Percentiles rank a stretch among this genome's conserved stretches.
These are phyloP conservation scores for Aphaenogaster ashmeadi DNA, from an alignment of 1,140 invertebrate genomes.

Conservation along the genomic window DNA sequence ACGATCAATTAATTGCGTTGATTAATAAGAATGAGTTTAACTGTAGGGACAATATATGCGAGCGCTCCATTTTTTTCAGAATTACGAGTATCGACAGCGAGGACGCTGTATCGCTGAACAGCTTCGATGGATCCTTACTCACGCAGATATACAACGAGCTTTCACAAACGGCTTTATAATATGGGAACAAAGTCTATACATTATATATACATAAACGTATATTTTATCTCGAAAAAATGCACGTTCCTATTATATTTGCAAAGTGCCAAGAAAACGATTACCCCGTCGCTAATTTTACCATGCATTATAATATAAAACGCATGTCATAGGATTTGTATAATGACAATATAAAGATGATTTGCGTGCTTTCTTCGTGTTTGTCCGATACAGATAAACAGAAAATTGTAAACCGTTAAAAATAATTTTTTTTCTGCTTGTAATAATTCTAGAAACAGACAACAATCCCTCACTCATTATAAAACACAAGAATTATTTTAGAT, in stretches of 20 bases:
- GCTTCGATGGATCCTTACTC: slow-evolving; percentile 81
- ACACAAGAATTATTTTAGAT: neutral
- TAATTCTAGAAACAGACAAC: slow-evolving; percentile 1
- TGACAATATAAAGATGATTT: neutral
- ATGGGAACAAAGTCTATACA: slow-evolving; percentile 72
- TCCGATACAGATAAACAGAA: slow-evolving; percentile 2
- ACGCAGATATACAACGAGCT: slow-evolving; percentile 85
- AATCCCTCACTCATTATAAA: neutral
- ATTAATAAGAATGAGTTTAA: slow-evolving; percentile 31
- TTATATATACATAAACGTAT: slow-evolving; percentile 46
- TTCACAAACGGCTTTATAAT: slow-evolving; percentile 84
- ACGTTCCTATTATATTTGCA: slow-evolving; percentile 61
- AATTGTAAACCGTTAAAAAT: slow-evolving; percentile 16
- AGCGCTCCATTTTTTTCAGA: slow-evolving; percentile 70
- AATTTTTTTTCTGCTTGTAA: slow-evolving; percentile 4
- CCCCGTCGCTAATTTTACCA: slow-evolving; percentile 20
- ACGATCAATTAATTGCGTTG: slow-evolving; percentile 39
- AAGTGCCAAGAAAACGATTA: slow-evolving; percentile 65
- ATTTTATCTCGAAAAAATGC: slow-evolving; percentile 57
- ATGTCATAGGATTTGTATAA: slow-evolving; percentile 33
- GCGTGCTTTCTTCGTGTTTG: neutral
- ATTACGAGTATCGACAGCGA: slow-evolving; percentile 76
- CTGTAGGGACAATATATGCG: neutral
- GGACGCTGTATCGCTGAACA: slow-evolving; percentile 80
- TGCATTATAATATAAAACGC: slow-evolving; percentile 24